Evolutionary conservation across 2,888 invertebrate genomes (phyloP), one percentile per base, ranked within the genome.

Genomic region (Caenorhabditis sinica): DNA sequence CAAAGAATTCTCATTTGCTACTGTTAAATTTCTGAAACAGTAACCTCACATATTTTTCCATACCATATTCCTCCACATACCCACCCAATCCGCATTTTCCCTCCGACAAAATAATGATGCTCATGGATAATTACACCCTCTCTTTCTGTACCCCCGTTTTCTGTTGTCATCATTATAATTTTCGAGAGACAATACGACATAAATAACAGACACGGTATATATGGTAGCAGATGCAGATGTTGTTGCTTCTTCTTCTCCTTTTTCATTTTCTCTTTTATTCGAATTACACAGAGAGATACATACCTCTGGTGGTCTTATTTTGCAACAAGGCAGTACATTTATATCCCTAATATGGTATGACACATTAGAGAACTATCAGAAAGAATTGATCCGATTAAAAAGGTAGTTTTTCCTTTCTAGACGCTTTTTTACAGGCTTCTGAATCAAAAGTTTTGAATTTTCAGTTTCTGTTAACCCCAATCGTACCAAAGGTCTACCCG

Each of bases 151-250:
- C 20, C 15, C 51, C 15, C 20, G n/a, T 23, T 15, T 20, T 23
- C 51, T 51, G 8, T 23, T 66, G 53, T 63, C 69, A 63, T 61
- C 63, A 71, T 69, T 20, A 77, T 77, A 49, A 49, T 20, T 20
- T 30, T 36, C 61, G 40, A 56, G 33, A 51, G 63, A 79, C 79
- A 79, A 79, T 79, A 71, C 79, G 71, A 56, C 65, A 79, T 79
- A 79, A 79, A 79, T 72, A 79, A 43, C 25, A 72, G 79, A 79
- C 23, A 79, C 56, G 3, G 77, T 61, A 63, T 15, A 51, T 20
- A 3, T n/a, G 28, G 51, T 51, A 61, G 71, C 79, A 79, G 79
- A 53, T 79, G 79, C 79, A 79, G 79, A 53, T 79, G 79, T 79
- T 79, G 77, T 71, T 69, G 69, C 69, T 74, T 61, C 43, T 74